These are phyloP conservation scores for Andrena praecox DNA, from an alignment of 2,888 invertebrate genomes.

Conservation along the genomic window DNA sequence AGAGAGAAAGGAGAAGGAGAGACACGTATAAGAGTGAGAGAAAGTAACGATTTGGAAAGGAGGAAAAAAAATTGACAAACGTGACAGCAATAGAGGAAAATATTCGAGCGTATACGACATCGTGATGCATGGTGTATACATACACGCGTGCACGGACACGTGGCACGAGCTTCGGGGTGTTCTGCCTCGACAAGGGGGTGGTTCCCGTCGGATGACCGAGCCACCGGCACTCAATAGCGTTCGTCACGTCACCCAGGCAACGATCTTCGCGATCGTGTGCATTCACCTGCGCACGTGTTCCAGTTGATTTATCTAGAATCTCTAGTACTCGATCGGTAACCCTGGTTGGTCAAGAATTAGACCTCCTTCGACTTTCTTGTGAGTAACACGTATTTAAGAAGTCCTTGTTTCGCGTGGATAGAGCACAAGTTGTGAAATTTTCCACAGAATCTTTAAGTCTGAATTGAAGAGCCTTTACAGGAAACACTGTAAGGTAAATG, in stretches of 20 bases:
- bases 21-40: constrained; percentile 52
- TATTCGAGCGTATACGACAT: constrained; percentile 72
- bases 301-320: background rate
- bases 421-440: no score
- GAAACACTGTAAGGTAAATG: no score
- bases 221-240: constrained; percentile 3
- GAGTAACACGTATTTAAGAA: background rate
- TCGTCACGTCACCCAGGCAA: constrained; percentile 7
- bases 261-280: constrained; percentile 3
- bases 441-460: no score
- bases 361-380: background rate
- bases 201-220: constrained; percentile 4
- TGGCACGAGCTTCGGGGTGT: constrained; percentile 4
- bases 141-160: constrained; percentile 45
- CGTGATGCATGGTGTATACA: constrained; percentile 67
- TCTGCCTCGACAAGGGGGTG: background rate
- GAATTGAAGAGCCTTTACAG: no score
- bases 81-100: constrained; percentile 66
- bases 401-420: no score
- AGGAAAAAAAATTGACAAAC: constrained; percentile 63
- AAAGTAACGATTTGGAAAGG: constrained; percentile 47
- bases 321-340: background rate
- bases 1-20: constrained; percentile 52
- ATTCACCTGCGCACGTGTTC: constrained; percentile 18
- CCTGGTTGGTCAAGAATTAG: background rate